These are phyloP conservation scores for Atethmia centrago DNA, from an alignment of 2,888 invertebrate species.

Conservation along the genomic window DNA sequence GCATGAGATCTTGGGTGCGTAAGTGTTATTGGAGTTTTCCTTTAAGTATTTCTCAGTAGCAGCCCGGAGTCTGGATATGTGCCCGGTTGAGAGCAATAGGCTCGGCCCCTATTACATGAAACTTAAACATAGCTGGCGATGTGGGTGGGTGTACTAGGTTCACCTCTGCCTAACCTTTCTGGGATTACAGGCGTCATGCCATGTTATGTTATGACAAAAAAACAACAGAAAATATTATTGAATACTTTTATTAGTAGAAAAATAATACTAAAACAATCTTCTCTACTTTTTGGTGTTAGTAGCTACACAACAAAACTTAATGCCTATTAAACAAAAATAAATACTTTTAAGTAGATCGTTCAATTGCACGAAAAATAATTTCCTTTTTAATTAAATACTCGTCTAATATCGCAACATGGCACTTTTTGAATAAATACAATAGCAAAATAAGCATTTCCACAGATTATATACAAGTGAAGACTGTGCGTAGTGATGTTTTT, in stretches of 20 bases:
- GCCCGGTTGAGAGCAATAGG: too few species aligned
- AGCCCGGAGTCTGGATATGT: not conserved
- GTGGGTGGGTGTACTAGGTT: not conserved
- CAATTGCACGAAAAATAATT: constrained; percentile 79
- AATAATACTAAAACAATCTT: constrained; percentile 80
- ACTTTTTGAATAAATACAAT: constrained; percentile 83
- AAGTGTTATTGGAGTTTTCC: too few species aligned
- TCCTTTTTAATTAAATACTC: constrained; percentile 58
- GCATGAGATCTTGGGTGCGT: too few species aligned
- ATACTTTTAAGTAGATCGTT: constrained; percentile 84
- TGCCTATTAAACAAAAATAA: constrained; percentile 75
- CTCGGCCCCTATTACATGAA: not conserved
- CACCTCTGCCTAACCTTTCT: not conserved
- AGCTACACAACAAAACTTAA: constrained; percentile 82
- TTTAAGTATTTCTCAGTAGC: not conserved
- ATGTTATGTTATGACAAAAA: not conserved
- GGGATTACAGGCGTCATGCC: not conserved
- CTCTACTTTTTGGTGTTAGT: constrained; percentile 90
- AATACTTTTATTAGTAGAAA: constrained; percentile 80
- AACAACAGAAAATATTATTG: constrained; percentile 57
- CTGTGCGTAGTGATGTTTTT: constrained; percentile 71
- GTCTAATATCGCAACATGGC: constrained; percentile 80
- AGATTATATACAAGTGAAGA: constrained; percentile 72
- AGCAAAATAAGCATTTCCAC: constrained; percentile 80
- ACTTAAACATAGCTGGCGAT: not conserved